Percentiles rank a stretch among this genome's conserved stretches.
Conservation (phyloP, 2,888 invertebrate genomes). For the Caenorhabditis sinica region DNA sequence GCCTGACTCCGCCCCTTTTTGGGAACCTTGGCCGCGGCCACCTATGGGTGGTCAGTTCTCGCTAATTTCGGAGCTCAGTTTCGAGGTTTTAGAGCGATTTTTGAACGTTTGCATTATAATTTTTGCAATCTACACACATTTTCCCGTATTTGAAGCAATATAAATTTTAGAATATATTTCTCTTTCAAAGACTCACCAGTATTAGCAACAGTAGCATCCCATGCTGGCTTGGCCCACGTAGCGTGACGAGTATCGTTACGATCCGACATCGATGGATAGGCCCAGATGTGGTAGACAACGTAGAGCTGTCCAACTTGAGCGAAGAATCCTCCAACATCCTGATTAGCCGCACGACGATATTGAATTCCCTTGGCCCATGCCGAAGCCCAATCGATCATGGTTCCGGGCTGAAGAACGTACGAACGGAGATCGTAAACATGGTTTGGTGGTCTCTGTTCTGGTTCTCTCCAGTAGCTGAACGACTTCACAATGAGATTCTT, state of each 20-base stretch:
- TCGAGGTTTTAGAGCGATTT: too few species aligned
- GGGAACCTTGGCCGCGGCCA: too few species aligned
- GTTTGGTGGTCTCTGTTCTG: conserved; percentile 85
- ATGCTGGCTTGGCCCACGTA: conserved; percentile 96
- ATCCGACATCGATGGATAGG: conserved; percentile 93
- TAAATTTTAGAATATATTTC: too few species aligned
- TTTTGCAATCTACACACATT: too few species aligned
- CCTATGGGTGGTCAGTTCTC: too few species aligned
- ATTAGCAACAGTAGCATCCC: conserved; percentile 99
- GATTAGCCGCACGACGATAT: conserved; percentile 92
- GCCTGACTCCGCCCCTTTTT: too few species aligned
- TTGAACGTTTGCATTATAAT: too few species aligned
- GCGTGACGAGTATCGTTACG: conserved; percentile 94
- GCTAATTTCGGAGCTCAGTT: too few species aligned
- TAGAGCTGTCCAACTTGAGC: conserved; percentile 94
- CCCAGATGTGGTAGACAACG: conserved; percentile 99
- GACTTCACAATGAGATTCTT: conserved; percentile 89
- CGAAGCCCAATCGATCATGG: conserved; percentile 99
- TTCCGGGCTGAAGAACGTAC: conserved; percentile 92
- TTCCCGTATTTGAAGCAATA: too few species aligned
- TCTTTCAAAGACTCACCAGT: conserved; percentile 87
- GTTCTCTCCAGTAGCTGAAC: conserved; percentile 97
- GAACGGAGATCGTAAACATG: conserved; percentile 96
- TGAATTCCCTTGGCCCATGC: conserved; percentile 89
- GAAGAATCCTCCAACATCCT: conserved; percentile 98